Evolutionary conservation across 2,797 vertebrate species (phyloP), one percentile per base, ranked within the genome.

Genomic region (Oreochromis grahami): DNA sequence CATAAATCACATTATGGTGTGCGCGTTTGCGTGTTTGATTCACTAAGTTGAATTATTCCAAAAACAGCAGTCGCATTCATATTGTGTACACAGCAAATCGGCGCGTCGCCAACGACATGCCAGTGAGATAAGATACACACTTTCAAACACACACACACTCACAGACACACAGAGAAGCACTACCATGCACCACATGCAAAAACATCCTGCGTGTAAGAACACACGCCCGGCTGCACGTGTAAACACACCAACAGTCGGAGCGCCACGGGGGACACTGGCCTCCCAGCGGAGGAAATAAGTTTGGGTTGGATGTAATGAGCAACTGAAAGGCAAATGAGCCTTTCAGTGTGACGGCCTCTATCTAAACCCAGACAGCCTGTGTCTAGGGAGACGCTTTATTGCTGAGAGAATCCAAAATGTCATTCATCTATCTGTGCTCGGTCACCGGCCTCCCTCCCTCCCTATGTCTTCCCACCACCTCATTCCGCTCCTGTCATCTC

Each of bases 241-340:
- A 78, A 85, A 78, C 60, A 81, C 83, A 79, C 56, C 79, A 41
- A 78, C 50, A 86, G 43, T 26, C 12, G 7, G 26, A 80, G 52
- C 21, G 5, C 29, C 2, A 9, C 5, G 17, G 24, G 72, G 80
- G 83, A 6, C 15, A 5, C 24, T 5, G 68, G 72, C 32, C 58
- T 93, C 92, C 84, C 89, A 24, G 76, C 53, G 34, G 91, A 90
- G 90, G 92, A 92, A 93, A 92, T 92, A 89, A 87, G 89, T 95
- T 92, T 91, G 90, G 84, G 74, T 89, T 92, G 91, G 88, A 93
- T 83, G 88, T 94, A 95, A 95, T 93, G 93, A 96, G 92, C 82
- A 85, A 92, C 79, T 92, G 93, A 94, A 95, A 95, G 91, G 92
- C 91, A 95, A 94, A 95, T 94, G 93, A 95, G 91, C 88, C 89